Conservation (phyloP, 2,888 invertebrate species). For the Himalopsyche tibetana region DNA sequence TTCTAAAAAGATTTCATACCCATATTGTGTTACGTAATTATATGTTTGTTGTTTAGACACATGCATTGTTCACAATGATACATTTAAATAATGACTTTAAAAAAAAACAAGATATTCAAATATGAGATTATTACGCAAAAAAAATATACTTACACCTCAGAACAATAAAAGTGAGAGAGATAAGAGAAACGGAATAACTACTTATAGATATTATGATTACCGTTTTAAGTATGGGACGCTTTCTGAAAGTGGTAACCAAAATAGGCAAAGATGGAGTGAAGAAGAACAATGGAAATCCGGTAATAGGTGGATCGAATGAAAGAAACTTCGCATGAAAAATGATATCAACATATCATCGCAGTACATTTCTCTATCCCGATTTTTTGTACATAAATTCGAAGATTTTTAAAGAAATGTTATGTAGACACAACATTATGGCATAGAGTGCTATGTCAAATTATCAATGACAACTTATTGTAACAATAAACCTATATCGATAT, state of each 20-base stretch:
- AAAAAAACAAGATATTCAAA: background rate
- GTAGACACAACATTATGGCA: too few species aligned
- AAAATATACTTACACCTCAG: background rate
- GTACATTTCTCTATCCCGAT: slow-evolving; percentile 19
- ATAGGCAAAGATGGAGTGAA: slow-evolving; percentile 29
- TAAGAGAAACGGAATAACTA: background rate
- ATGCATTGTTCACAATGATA: background rate
- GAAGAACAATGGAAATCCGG: slow-evolving; percentile 53
- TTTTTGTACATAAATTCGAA: background rate
- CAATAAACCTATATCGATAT: too few species aligned
- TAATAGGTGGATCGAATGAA: slow-evolving; percentile 58
- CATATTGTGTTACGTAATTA: too few species aligned
- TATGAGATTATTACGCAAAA: background rate
- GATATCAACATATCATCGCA: slow-evolving; percentile 63
- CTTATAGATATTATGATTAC: slow-evolving; percentile 20
- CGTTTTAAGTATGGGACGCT: slow-evolving; percentile 52
- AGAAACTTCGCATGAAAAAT: slow-evolving; percentile 63
- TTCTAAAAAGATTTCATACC: too few species aligned
- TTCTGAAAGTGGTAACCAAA: slow-evolving; percentile 29
- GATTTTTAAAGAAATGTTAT: background rate
- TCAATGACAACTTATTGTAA: too few species aligned
- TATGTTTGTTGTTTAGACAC: too few species aligned
- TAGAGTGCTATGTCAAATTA: too few species aligned
- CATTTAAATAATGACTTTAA: background rate
- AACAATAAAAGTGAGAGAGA: slow-evolving; percentile 9